phyloP scores from a whole-genome alignment of 1,140 invertebrate species.

The Cotesia vestalis region DNA sequence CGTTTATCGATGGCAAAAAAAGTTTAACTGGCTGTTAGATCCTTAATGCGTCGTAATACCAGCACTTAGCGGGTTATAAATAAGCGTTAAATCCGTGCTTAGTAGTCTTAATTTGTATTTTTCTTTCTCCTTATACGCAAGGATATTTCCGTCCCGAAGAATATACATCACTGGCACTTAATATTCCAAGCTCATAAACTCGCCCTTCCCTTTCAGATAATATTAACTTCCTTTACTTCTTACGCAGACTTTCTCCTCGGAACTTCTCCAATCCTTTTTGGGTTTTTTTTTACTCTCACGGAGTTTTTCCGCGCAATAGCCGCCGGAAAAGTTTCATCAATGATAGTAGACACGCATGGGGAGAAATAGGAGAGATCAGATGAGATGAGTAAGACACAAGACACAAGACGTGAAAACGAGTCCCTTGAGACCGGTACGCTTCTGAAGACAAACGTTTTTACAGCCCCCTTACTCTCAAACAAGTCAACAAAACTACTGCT shows the following conservation, averaged over 20 bases:
- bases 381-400: constrained; percentile 11
- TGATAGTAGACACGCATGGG: constrained; percentile 27
- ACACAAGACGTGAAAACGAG: constrained; percentile 34
- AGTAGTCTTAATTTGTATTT: constrained; percentile 65
- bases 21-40: constrained; percentile 55
- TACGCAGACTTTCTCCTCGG: constrained; percentile 11
- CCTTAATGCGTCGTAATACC: constrained; percentile 63
- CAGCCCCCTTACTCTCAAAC: constrained; percentile 32
- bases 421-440: constrained; percentile 30
- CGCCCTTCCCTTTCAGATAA: constrained; percentile 10
- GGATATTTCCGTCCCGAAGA: constrained; percentile 35
- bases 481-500: constrained; percentile 14
- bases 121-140: constrained; percentile 44
- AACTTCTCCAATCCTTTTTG: constrained; percentile 35
- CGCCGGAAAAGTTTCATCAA: neutral
- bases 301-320: neutral
- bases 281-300: neutral
- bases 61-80: constrained; percentile 66
- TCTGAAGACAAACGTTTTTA: constrained; percentile 50
- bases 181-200: constrained; percentile 18
- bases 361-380: neutral
- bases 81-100: constrained; percentile 67
- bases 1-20: constrained; percentile 27
- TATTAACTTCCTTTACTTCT: neutral
- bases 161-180: constrained; percentile 26